Percentiles rank a stretch among this genome's conserved stretches.
phyloP scores from a whole-genome alignment of 2,113 vertebrate species.

The Heptranchias perlo region DNA sequence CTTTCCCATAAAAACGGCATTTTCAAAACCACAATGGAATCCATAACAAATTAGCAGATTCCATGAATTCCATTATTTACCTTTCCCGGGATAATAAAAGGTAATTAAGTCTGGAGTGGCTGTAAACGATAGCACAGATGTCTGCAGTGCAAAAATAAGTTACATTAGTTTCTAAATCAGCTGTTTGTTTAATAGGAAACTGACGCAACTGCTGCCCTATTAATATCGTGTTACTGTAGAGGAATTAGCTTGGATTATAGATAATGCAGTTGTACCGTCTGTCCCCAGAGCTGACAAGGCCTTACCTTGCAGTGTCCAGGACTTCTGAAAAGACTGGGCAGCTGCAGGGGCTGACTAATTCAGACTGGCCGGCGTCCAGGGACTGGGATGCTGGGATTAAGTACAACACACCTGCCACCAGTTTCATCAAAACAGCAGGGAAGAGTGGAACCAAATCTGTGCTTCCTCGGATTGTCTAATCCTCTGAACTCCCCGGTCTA shows the following conservation, averaged over 20 bases:
- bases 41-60: slow-evolving; percentile 36
- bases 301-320: slow-evolving; percentile 45
- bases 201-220: slow-evolving; percentile 39
- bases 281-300: slow-evolving; percentile 49
- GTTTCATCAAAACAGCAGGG: slow-evolving; percentile 33
- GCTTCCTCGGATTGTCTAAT: slow-evolving; percentile 22
- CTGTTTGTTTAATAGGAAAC: slow-evolving; percentile 36
- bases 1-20: slow-evolving; percentile 31
- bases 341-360: slow-evolving; percentile 48
- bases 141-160: slow-evolving; percentile 24
- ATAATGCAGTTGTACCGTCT: slow-evolving; percentile 51
- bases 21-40: slow-evolving; percentile 35
- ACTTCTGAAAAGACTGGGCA: slow-evolving; percentile 44
- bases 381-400: slow-evolving; percentile 45
- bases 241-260: slow-evolving; percentile 50
- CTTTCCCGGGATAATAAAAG: slow-evolving; percentile 35
- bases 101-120: slow-evolving; percentile 34
- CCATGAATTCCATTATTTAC: slow-evolving; percentile 27
- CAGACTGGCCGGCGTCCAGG: slow-evolving; percentile 63
- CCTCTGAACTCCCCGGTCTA: slow-evolving; percentile 29
- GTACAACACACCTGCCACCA: slow-evolving; percentile 48
- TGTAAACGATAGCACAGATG: slow-evolving; percentile 37
- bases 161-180: slow-evolving; percentile 37
- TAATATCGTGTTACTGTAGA: slow-evolving; percentile 47
- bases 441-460: slow-evolving; percentile 26